A percentile compares a stretch with the other conserved stretches of the same genome.
These are phyloP conservation scores for Lithobates sylvaticus DNA, from an alignment of 2,797 vertebrate species.

Conservation along the genomic window DNA sequence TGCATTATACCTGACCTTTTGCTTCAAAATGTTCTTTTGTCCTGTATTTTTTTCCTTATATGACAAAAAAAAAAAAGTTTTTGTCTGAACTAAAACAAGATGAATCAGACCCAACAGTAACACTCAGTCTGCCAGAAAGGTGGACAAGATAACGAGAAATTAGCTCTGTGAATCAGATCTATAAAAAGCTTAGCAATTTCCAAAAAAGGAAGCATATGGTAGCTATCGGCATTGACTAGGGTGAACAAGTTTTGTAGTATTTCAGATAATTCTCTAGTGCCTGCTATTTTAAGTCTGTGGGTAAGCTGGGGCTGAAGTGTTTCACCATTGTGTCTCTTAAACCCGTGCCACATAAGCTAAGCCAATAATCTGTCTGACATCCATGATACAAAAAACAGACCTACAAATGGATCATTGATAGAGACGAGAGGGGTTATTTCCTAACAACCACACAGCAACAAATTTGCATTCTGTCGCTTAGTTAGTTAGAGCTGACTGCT, in stretches of 20 bases:
- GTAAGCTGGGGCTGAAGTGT: constrained; percentile 95
- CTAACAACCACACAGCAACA: constrained; percentile 8
- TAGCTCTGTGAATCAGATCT: constrained; percentile 75
- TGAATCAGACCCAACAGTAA: constrained; percentile 50
- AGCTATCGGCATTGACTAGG: constrained; percentile 82
- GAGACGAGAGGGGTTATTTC: constrained; percentile 58
- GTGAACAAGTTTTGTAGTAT: constrained; percentile 83
- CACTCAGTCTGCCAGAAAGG: constrained; percentile 68
- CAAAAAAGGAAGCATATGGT: constrained; percentile 83
- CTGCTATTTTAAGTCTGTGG: constrained; percentile 92
- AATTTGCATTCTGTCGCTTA: not conserved
- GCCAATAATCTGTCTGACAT: constrained; percentile 92
- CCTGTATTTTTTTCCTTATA: not conserved
- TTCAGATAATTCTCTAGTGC: constrained; percentile 86
- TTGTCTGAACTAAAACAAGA: constrained; percentile 14
- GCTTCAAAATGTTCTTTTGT: constrained; percentile 1
- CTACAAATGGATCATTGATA: constrained; percentile 69
- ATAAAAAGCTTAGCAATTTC: constrained; percentile 76
- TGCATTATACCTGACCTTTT: constrained; percentile 35
- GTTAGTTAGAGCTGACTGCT: not conserved
- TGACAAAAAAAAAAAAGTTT: not conserved
- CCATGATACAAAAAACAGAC: constrained; percentile 72
- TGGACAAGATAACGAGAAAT: constrained; percentile 80
- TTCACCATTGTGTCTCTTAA: constrained; percentile 89
- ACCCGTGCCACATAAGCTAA: constrained; percentile 93